Base-by-base conservation (phyloP, 1,140 invertebrate genomes). In the Periplaneta americana region DNA sequence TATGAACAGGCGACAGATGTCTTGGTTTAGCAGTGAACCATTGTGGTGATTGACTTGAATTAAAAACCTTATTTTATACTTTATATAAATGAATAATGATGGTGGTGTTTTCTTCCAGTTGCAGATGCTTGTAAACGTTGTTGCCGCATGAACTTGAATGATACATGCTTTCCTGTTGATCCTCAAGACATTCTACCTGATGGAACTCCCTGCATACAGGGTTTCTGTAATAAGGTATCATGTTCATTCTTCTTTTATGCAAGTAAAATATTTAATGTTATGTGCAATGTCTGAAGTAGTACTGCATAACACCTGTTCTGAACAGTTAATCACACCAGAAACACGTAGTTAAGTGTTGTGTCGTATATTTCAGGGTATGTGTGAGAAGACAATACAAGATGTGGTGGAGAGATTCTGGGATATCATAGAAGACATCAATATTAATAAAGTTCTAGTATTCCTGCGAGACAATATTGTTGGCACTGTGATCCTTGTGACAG, bases 321-420 rank as follows among this genome's bases (percentile, higher is more conserved):
- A n/a, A n/a, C n/a, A n/a, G n/a, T n/a, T n/a, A n/a, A n/a, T n/a
- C n/a, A n/a, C n/a, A n/a, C n/a, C n/a, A n/a, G n/a, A n/a, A n/a
- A n/a, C n/a, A n/a, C n/a, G n/a, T n/a, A n/a, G n/a, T n/a, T n/a
- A n/a, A n/a, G n/a, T n/a, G n/a, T n/a, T n/a, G n/a, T n/a, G n/a
- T n/a, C n/a, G n/a, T 66, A n/a, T 48, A 22, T 87, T 88, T 8
- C 84, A 97, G 95, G 96, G 96, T n/a, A 91, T 95, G 3, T 98
- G 97, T 87, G 96, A 98, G 86, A 97, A 98, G 88, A 98, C 96
- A 3, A 96, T 98, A 83, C 96, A 98, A 88, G 96, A 98, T 86
- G 96, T 98, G 17, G 96, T 98, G 9, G 96, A 98, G 88, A 91
- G 97, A 78, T 97, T 98, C 87, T 98, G 97, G 97, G 96, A 98